phyloP scores from a whole-genome alignment of 2,888 invertebrate species.

The Nebria salina region DNA sequence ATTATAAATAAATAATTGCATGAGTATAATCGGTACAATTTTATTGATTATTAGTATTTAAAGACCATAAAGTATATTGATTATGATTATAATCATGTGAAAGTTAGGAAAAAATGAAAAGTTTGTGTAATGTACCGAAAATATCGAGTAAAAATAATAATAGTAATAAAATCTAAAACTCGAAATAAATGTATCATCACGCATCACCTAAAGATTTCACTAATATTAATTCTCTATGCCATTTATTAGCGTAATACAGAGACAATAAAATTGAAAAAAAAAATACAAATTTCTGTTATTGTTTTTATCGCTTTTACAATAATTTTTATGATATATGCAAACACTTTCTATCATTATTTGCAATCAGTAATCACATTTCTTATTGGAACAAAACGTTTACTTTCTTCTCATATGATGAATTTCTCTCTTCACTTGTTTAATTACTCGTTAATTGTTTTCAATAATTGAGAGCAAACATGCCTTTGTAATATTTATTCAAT shows the following conservation, averaged over 20 bases:
- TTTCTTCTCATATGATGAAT: slow-evolving; percentile 1
- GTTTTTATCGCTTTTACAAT: background rate
- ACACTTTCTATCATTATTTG: background rate
- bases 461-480: background rate
- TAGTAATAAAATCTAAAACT: background rate
- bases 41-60: background rate
- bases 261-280: too few species aligned
- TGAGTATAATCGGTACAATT: background rate
- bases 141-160: background rate
- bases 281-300: too few species aligned
- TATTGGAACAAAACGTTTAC: background rate
- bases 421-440: background rate
- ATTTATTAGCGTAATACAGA: too few species aligned
- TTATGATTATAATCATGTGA: background rate
- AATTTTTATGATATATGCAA: background rate
- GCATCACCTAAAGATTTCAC: too few species aligned
- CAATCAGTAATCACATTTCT: background rate
- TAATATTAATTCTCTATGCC: too few species aligned
- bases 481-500: background rate
- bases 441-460: background rate
- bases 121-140: background rate
- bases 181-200: background rate
- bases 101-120: background rate
- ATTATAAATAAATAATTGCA: background rate
- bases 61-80: background rate